Evolutionary conservation across 2,888 invertebrate species (phyloP).

Genomic region (Ctena decussata): DNA sequence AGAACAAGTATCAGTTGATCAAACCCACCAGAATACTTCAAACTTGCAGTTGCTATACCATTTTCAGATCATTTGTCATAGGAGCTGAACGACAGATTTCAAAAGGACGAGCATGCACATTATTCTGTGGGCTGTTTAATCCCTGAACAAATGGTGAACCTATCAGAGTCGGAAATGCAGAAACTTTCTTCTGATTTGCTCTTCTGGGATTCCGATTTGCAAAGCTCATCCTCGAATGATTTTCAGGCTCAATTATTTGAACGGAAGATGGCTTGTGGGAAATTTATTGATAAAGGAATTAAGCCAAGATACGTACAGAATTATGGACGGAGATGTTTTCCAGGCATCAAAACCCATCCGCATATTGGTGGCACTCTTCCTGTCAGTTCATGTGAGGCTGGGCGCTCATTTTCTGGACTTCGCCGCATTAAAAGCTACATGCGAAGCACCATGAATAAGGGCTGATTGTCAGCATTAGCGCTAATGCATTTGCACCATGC

Average conservation of each 20-base stretch:
- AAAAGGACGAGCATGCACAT: neutral
- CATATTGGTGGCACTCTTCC: too few species aligned
- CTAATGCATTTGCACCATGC: slow-evolving; percentile 1
- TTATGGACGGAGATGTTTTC: too few species aligned
- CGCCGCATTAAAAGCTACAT: neutral
- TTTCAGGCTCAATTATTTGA: neutral
- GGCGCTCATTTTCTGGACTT: neutral
- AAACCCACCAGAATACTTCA: neutral
- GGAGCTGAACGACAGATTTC: neutral
- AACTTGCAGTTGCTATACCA: neutral
- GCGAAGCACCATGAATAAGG: neutral
- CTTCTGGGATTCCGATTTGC: neutral
- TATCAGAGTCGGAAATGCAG: neutral
- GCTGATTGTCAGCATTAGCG: neutral
- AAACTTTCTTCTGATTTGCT: neutral
- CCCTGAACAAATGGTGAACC: neutral
- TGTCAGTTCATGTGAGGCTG: too few species aligned
- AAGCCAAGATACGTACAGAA: too few species aligned
- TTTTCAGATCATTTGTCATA: neutral
- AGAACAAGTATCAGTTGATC: neutral
- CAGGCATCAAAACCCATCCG: too few species aligned
- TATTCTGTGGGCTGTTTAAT: neutral
- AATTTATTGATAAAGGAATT: too few species aligned
- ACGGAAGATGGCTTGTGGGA: too few species aligned
- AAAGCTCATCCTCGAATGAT: neutral